These are phyloP conservation scores for Gari tellinella DNA, from an alignment of 2,888 invertebrate genomes.

Conservation along the genomic window DNA sequence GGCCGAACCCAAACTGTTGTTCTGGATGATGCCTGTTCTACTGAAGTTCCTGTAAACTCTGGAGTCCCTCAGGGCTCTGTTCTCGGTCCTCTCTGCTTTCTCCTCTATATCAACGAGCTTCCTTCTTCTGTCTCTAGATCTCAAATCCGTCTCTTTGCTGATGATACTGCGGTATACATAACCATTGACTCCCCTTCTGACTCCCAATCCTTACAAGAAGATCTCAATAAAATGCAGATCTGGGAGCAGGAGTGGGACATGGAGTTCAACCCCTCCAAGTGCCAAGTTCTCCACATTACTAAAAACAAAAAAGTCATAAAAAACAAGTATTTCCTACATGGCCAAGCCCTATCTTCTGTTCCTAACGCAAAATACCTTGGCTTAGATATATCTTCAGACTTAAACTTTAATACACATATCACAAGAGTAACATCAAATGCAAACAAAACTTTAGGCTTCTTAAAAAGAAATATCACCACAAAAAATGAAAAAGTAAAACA, in stretches of 20 bases:
- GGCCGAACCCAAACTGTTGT: constrained; percentile 20
- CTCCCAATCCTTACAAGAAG: constrained; percentile 5
- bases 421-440: constrained; percentile 15
- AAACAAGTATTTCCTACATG: constrained; percentile 5
- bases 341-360: constrained; percentile 15
- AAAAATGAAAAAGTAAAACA: constrained; percentile 11
- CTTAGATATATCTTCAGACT: constrained; percentile 13
- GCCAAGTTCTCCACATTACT: constrained; percentile 22
- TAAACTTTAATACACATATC: constrained; percentile 19
- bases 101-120: constrained; percentile 14
- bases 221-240: constrained; percentile 6
- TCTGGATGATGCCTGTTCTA: constrained; percentile 8
- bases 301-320: constrained; percentile 4
- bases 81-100: constrained; percentile 19
- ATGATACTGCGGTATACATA: no score
- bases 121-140: constrained; percentile 14
- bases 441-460: constrained; percentile 23
- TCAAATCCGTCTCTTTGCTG: background rate
- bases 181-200: constrained; percentile 7
- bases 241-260: constrained; percentile 18
- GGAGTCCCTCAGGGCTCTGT: constrained; percentile 32
- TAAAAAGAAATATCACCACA: constrained; percentile 19
- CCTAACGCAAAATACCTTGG: constrained; percentile 10
- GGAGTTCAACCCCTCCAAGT: constrained; percentile 24
- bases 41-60: constrained; percentile 16